These are phyloP conservation scores for Strix uralensis DNA, from an alignment of 2,113 vertebrate genomes.

Conservation along the genomic window DNA sequence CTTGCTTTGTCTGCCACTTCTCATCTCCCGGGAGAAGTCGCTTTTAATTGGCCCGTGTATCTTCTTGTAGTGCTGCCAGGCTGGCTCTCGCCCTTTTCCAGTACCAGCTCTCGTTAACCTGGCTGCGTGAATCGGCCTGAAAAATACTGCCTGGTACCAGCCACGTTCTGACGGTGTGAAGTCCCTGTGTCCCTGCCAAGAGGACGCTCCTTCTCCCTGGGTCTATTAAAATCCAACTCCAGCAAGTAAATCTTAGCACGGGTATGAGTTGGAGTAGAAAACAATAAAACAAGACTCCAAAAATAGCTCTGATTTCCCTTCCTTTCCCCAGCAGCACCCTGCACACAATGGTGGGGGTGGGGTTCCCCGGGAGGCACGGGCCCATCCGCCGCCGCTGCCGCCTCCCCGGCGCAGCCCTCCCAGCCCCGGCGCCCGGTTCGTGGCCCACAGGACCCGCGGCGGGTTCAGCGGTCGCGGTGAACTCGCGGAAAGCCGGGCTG, in stretches of 20 bases:
- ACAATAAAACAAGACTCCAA: background rate
- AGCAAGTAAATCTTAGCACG: background rate
- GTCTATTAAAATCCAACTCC: background rate
- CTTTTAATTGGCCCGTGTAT: background rate
- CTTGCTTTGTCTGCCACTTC: background rate
- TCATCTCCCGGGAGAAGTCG: background rate
- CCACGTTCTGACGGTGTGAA: accelerated
- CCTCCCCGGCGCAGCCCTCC: background rate
- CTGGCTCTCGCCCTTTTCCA: background rate
- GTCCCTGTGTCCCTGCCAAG: background rate
- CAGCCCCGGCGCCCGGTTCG: no score
- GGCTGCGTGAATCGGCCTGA: background rate
- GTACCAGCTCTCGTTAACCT: accelerated
- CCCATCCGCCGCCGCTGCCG: background rate
- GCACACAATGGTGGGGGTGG: background rate
- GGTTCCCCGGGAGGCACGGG: background rate
- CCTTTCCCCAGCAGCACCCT: background rate
- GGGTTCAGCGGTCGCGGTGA: background rate
- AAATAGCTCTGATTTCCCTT: slow-evolving; percentile 11
- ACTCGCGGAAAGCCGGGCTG: accelerated
- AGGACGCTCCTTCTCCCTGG: background rate
- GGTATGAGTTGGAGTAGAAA: background rate
- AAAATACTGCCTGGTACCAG: accelerated
- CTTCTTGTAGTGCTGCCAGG: background rate
- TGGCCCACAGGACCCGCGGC: accelerated